Evolutionary conservation across 2,113 vertebrate species (phyloP).

Genomic region (Hydrochoerus hydrochaeris): DNA sequence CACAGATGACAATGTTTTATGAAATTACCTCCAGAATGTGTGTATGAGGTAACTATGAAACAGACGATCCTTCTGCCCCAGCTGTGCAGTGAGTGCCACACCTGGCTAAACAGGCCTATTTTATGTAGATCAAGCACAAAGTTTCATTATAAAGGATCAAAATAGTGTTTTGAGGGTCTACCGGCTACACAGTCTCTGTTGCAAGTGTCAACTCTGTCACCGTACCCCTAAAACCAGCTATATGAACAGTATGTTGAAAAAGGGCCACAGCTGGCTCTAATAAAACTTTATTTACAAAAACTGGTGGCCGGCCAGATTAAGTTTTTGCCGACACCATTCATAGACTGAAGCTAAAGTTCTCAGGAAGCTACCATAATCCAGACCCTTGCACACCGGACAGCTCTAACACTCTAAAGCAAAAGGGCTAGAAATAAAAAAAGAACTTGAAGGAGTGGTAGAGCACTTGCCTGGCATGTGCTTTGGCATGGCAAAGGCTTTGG

Average conservation of each 20-base stretch:
- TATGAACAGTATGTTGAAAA: neutral
- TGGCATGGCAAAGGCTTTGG: neutral
- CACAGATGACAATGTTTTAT: neutral
- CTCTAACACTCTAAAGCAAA: constrained; percentile 10
- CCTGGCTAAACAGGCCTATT: neutral
- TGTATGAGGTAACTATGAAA: neutral
- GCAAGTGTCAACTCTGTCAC: neutral
- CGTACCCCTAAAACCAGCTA: neutral
- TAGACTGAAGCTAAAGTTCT: neutral
- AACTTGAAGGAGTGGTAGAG: neutral
- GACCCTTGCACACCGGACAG: neutral
- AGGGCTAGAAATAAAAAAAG: neutral
- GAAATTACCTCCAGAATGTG: neutral
- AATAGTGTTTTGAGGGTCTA: neutral
- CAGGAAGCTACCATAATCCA: neutral
- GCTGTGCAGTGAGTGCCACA: neutral
- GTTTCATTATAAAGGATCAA: neutral
- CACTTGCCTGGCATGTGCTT: neutral
- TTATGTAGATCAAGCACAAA: neutral
- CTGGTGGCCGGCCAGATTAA: neutral
- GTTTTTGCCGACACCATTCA: neutral
- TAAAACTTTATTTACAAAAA: constrained; percentile 34
- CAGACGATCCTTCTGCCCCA: neutral
- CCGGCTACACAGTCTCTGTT: neutral
- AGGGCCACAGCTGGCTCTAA: neutral